phyloP scores from a whole-genome alignment of 92 coral and sea anemone species.

The Umimayanthus kanabou region DNA sequence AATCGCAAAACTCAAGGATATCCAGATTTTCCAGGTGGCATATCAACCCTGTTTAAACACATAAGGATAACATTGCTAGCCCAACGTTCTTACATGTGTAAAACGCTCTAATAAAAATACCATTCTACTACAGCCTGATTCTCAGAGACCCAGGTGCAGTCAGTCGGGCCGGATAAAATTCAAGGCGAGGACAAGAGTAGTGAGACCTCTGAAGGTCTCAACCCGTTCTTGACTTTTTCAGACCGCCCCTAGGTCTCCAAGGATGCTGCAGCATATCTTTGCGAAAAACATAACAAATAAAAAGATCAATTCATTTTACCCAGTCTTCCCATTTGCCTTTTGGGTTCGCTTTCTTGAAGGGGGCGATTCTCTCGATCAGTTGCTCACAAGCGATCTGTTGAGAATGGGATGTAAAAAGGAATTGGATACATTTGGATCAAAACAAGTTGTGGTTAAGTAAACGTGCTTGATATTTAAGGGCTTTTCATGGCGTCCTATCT shows the following conservation, averaged over 20 bases:
- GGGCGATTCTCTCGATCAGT: constrained; percentile 59
- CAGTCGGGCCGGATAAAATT: neutral
- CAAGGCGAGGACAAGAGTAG: too few relatives aligned
- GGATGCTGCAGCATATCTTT: neutral
- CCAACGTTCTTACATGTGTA: too few relatives aligned
- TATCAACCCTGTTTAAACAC: too few relatives aligned
- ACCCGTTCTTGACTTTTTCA: too few relatives aligned
- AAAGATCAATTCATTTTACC: constrained; percentile 50
- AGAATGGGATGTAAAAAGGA: neutral
- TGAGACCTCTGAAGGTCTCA: too few relatives aligned
- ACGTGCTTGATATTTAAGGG: too few relatives aligned
- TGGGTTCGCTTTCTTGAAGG: constrained; percentile 73
- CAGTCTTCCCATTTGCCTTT: constrained; percentile 87
- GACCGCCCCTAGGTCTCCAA: too few relatives aligned
- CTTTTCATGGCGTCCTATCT: too few relatives aligned
- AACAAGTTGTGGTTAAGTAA: neutral
- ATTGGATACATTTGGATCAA: neutral
- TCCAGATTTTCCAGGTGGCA: too few relatives aligned
- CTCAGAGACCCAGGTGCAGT: neutral
- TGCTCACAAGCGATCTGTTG: constrained; percentile 77
- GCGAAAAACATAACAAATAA: neutral
- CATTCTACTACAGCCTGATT: neutral
- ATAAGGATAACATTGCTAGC: too few relatives aligned
- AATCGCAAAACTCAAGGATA: too few relatives aligned
- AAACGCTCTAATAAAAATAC: too few relatives aligned